These are phyloP conservation scores for Neotoma lepida DNA, from an alignment of 2,113 vertebrate genomes.

Conservation along the genomic window DNA sequence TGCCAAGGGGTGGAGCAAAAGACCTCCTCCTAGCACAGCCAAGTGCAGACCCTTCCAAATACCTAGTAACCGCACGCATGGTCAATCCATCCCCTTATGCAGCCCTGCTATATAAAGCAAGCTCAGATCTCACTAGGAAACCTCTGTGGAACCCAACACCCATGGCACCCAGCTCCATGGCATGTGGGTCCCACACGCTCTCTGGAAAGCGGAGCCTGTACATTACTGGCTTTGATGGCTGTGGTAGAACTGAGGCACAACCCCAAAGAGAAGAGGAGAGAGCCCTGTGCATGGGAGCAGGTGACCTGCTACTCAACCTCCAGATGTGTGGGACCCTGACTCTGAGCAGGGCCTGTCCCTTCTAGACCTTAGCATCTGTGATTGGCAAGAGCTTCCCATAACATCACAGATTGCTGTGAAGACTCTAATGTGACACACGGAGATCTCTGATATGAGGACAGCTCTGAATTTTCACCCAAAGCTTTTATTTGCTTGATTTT, in stretches of 20 bases:
- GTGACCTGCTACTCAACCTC: neutral
- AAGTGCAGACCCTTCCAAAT: no score
- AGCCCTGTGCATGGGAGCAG: neutral
- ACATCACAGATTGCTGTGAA: neutral
- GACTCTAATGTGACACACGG: fast-evolving
- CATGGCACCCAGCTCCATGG: no score
- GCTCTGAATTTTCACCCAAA: neutral
- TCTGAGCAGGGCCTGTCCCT: neutral
- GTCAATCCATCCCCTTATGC: no score
- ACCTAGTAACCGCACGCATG: no score
- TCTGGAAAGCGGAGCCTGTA: neutral
- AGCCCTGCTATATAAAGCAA: no score
- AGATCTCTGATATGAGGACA: neutral
- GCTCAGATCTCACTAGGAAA: no score
- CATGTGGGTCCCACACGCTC: neutral
- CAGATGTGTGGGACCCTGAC: fast-evolving
- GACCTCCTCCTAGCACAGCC: no score
- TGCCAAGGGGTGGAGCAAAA: no score
- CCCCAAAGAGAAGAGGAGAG: neutral
- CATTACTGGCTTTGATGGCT: neutral
- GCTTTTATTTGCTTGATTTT: neutral
- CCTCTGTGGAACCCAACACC: no score
- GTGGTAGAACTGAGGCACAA: neutral
- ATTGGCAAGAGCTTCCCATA: neutral
- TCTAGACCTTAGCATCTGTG: neutral